Conservation (phyloP, 2,888 invertebrate genomes). For the Ochropacha duplaris region DNA sequence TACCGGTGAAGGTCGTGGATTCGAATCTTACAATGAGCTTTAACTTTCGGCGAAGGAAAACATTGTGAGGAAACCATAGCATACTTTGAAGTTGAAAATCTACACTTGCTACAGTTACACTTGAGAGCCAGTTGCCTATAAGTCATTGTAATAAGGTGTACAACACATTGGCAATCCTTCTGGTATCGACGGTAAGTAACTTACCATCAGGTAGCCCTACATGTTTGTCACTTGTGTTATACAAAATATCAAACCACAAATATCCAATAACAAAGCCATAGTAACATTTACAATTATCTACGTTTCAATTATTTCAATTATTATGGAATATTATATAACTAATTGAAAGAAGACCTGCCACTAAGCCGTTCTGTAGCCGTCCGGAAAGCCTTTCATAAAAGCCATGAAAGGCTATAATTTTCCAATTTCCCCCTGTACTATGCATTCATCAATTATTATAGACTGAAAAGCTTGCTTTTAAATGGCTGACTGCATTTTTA, state of each 20-base stretch:
- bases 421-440: not conserved
- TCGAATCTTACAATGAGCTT: too few species aligned
- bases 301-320: slow-evolving; percentile 1
- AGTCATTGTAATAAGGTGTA: too few species aligned
- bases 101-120: too few species aligned
- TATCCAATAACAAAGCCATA: not conserved
- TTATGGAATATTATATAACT: not conserved
- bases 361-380: not conserved
- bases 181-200: too few species aligned
- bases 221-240: too few species aligned
- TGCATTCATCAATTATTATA: not conserved
- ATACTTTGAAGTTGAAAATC: too few species aligned
- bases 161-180: too few species aligned
- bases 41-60: too few species aligned
- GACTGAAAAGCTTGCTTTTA: not conserved
- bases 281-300: not conserved
- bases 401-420: not conserved
- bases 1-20: too few species aligned
- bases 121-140: too few species aligned
- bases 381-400: not conserved
- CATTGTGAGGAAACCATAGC: too few species aligned
- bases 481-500: not conserved
- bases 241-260: not conserved
- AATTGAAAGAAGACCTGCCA: not conserved
- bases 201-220: too few species aligned